These are phyloP conservation scores for Eupithecia subfuscata DNA, from an alignment of 2,888 invertebrate genomes.

Conservation along the genomic window DNA sequence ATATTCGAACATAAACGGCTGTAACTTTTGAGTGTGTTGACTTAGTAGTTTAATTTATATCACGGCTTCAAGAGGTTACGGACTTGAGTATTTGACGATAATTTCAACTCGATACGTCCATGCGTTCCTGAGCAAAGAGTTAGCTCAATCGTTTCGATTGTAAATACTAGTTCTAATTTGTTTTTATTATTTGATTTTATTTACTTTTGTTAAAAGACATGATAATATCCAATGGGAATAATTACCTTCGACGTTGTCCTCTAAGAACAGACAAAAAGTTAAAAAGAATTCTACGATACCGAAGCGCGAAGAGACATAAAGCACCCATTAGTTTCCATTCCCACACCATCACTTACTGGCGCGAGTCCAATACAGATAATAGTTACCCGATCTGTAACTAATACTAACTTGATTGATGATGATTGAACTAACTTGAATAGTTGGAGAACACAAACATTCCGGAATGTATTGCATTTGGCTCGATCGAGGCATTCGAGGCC, in stretches of 20 bases:
- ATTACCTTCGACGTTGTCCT: background rate
- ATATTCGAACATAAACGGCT: too few species aligned
- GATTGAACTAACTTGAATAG: conserved; percentile 42
- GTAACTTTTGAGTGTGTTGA: too few species aligned
- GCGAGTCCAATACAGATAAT: conserved; percentile 34
- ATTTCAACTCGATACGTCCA: too few species aligned
- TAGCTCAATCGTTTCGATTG: too few species aligned
- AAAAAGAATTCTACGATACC: background rate
- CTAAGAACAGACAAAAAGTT: background rate
- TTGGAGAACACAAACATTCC: conserved; percentile 44
- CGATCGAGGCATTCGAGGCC: conserved; percentile 35
- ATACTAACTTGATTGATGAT: conserved; percentile 44
- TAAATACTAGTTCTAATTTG: too few species aligned
- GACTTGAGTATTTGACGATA: too few species aligned
- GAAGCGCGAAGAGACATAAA: background rate
- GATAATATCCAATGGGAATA: background rate
- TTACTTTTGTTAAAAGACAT: too few species aligned
- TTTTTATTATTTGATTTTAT: too few species aligned
- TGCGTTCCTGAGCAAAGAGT: too few species aligned
- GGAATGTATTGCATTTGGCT: conserved; percentile 48
- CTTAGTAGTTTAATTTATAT: too few species aligned
- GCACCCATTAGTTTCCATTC: conserved; percentile 4
- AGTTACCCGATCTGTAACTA: conserved; percentile 37
- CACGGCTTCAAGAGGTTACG: too few species aligned
- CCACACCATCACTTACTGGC: conserved; percentile 17